Conservation (phyloP, 2,888 invertebrate species). For the Xestia rhomboidea region DNA sequence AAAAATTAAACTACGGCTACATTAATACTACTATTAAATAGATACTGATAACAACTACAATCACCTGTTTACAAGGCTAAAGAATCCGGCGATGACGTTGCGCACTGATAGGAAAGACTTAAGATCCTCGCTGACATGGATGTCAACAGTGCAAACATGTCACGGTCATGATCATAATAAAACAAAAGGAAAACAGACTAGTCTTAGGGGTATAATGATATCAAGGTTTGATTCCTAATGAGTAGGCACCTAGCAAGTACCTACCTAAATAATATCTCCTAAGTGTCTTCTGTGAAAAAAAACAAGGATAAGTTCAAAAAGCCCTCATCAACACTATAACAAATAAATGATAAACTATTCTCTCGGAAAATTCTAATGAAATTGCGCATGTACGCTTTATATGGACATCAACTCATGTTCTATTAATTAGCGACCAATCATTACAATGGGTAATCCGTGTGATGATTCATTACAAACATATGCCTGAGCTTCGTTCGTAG, state of each 20-base stretch:
- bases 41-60: conserved; percentile 30
- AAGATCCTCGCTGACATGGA: neutral
- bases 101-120: conserved; percentile 31
- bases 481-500: neutral
- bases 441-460: conserved; percentile 18
- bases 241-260: neutral
- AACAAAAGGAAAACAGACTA: no score
- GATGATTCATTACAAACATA: conserved; percentile 26
- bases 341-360: neutral
- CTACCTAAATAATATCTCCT: neutral
- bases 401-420: conserved; percentile 26
- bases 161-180: neutral
- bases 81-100: conserved; percentile 9
- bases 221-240: neutral
- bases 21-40: conserved; percentile 23
- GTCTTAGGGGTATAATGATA: neutral
- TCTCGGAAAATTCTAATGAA: neutral
- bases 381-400: conserved; percentile 3
- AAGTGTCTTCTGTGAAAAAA: neutral
- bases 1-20: conserved; percentile 15
- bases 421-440: conserved; percentile 22
- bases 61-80: conserved; percentile 25
- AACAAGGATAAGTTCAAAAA: neutral
- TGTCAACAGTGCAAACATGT: neutral
- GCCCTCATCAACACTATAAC: neutral